Evolutionary conservation across 2,113 vertebrate genomes (phyloP).

Genomic region (Gobius niger): DNA sequence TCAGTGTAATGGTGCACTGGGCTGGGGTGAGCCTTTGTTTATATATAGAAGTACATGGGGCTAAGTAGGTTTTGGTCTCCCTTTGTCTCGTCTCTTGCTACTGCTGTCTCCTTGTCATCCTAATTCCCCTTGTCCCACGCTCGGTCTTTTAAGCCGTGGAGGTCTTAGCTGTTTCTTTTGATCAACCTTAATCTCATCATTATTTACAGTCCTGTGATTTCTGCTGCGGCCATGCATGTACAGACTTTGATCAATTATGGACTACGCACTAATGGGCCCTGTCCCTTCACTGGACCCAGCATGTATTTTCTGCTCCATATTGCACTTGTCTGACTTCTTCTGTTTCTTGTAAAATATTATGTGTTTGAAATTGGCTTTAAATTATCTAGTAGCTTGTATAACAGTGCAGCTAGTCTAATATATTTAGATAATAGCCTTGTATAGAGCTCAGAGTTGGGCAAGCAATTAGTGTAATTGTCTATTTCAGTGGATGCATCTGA

Average conservation of each 20-base stretch:
- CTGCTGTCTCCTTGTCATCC: conserved; percentile 11
- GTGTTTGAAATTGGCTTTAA: conserved; percentile 31
- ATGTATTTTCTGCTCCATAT: conserved; percentile 4
- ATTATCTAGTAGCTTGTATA: conserved; percentile 34
- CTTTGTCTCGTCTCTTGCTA: background rate
- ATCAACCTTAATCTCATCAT: conserved; percentile 49
- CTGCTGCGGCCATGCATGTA: conserved; percentile 10
- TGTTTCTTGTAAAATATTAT: conserved; percentile 19
- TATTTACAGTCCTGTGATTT: conserved; percentile 37
- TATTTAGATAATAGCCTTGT: conserved; percentile 42
- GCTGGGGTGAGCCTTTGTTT: conserved; percentile 21
- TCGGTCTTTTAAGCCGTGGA: conserved; percentile 20
- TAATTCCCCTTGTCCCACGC: conserved; percentile 17
- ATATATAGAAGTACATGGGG: conserved; percentile 28
- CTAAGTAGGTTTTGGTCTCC: conserved; percentile 15
- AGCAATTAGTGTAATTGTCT: conserved; percentile 48
- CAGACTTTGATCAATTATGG: conserved; percentile 61
- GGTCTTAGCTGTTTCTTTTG: conserved; percentile 38
- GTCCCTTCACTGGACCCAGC: conserved; percentile 24
- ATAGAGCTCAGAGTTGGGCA: conserved; percentile 24
- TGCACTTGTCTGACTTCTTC: conserved; percentile 14
- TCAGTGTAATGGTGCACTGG: conserved; percentile 42
- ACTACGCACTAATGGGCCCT: conserved; percentile 44
- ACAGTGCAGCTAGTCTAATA: conserved; percentile 4
- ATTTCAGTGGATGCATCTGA: conserved; percentile 26